These are phyloP conservation scores for Dolichotis patagonum DNA, from an alignment of 2,113 vertebrate species.

Conservation along the genomic window DNA sequence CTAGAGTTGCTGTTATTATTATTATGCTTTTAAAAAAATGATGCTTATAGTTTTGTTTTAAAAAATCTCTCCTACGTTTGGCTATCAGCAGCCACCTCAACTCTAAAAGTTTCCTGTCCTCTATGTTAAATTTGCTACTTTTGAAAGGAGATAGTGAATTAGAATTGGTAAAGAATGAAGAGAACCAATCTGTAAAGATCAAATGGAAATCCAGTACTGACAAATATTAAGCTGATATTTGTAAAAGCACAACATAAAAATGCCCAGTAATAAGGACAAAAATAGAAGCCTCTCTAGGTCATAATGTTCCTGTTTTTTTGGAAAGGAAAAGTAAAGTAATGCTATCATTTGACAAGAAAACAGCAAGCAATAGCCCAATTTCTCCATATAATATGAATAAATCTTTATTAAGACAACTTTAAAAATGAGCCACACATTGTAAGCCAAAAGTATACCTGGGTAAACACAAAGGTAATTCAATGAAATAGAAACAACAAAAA, in stretches of 20 bases:
- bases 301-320: not conserved
- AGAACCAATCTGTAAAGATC: constrained; percentile 1
- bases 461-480: not conserved
- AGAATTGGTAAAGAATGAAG: not conserved
- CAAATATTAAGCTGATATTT: constrained; percentile 35
- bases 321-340: constrained; percentile 14
- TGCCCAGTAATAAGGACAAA: constrained; percentile 29
- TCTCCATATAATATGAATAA: not conserved
- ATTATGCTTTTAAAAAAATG: not conserved
- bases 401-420: not conserved
- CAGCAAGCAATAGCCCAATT: not conserved
- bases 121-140: not conserved
- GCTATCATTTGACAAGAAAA: not conserved
- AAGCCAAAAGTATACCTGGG: constrained; percentile 14
- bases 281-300: constrained; percentile 33
- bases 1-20: not conserved
- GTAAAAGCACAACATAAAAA: constrained; percentile 43
- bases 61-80: constrained; percentile 22
- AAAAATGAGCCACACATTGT: not conserved
- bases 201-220: not conserved
- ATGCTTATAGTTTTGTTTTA: not conserved
- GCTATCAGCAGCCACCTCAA: not conserved
- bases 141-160: constrained; percentile 32
- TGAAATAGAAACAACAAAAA: not conserved
- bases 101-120: not conserved